These are phyloP conservation scores for Kryptolebias ocellatus DNA, from an alignment of 2,797 vertebrate species.

Conservation along the genomic window DNA sequence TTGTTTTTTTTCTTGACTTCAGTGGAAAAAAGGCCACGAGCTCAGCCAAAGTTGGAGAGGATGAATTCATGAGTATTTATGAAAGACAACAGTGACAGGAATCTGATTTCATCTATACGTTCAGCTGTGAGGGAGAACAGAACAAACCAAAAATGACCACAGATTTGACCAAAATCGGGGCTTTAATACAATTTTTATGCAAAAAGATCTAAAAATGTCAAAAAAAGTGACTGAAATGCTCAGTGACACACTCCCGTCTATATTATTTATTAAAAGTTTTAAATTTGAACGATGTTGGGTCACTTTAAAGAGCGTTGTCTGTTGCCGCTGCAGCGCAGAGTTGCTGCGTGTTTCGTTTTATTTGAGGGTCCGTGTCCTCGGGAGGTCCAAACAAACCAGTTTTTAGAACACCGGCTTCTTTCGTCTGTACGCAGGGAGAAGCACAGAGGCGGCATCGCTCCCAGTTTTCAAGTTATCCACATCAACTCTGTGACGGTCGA, in stretches of 20 bases:
- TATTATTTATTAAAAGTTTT: background rate
- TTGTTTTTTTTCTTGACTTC: background rate
- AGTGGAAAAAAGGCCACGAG: background rate
- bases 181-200: no score
- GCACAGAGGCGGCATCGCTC: slow-evolving; percentile 94
- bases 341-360: background rate
- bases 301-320: background rate
- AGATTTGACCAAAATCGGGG: no score
- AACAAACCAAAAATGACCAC: no score
- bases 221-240: background rate
- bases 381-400: background rate
- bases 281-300: background rate
- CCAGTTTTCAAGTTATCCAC: slow-evolving; percentile 96
- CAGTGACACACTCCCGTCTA: background rate
- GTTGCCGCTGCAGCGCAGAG: background rate
- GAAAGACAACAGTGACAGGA: background rate
- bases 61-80: background rate
- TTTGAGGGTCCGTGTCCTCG: background rate
- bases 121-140: no score
- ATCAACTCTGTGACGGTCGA: slow-evolving; percentile 97
- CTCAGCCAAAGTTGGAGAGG: background rate
- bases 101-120: no score
- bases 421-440: slow-evolving; percentile 87
- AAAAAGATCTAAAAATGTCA: background rate
- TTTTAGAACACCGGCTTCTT: slow-evolving; percentile 1